These are phyloP conservation scores for Diprion similis DNA, from an alignment of 1,140 invertebrate genomes.

Conservation along the genomic window DNA sequence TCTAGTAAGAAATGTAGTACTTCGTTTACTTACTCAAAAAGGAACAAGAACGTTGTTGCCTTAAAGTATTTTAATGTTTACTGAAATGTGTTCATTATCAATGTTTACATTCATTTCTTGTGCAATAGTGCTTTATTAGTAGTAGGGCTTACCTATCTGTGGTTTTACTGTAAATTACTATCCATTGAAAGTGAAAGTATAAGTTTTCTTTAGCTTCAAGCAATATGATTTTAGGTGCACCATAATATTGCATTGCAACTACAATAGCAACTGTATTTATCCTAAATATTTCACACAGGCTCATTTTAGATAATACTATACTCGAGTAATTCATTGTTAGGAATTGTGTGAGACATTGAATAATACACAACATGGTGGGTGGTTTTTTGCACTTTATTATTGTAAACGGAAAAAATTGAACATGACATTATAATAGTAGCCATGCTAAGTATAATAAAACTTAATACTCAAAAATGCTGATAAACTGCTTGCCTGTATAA, in stretches of 20 bases:
- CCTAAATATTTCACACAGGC: no score
- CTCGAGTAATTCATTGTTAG: neutral
- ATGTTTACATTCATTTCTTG: neutral
- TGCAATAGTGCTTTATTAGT: neutral
- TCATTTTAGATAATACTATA: no score
- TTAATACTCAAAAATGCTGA: neutral
- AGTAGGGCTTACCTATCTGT: neutral
- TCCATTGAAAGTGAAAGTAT: no score
- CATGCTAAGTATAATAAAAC: neutral
- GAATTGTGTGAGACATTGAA: neutral
- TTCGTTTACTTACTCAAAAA: neutral
- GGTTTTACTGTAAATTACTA: neutral
- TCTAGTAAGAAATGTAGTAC: neutral
- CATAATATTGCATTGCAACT: no score
- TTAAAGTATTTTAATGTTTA: neutral
- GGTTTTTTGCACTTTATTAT: neutral
- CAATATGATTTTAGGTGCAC: no score
- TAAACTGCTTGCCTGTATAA: neutral
- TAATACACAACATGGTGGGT: neutral
- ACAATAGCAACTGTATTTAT: no score
- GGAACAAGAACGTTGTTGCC: neutral
- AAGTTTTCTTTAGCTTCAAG: no score
- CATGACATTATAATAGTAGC: neutral
- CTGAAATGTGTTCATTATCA: neutral
- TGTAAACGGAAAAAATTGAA: neutral